phyloP scores from a whole-genome alignment of 2,113 vertebrate genomes.

The Hepsetus odoe region DNA sequence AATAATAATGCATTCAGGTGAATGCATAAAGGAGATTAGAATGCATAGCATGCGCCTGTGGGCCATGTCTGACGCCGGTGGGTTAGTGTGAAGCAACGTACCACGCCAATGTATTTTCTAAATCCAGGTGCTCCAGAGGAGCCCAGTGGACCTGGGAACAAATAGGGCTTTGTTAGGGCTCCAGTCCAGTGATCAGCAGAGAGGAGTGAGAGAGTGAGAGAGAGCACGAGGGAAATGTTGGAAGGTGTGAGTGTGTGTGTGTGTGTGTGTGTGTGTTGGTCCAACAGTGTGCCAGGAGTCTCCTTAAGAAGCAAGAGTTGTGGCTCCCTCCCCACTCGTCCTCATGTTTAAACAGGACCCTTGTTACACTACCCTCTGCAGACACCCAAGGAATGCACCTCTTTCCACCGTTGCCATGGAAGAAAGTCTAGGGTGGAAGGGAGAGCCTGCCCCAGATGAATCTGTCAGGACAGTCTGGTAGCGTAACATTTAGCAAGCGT shows the following conservation, averaged over 20 bases:
- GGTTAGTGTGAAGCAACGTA: conserved; percentile 32
- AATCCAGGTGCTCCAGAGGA: conserved; percentile 77
- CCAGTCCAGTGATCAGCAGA: background rate
- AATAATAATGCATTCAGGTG: conserved; percentile 18
- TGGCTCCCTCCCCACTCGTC: background rate
- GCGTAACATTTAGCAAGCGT: background rate
- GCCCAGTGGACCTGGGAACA: conserved; percentile 82
- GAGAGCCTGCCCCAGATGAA: conserved; percentile 17
- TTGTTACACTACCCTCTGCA: conserved; percentile 29
- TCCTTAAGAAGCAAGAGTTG: background rate
- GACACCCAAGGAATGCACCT: conserved; percentile 23
- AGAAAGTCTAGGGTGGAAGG: conserved; percentile 22
- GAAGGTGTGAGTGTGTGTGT: background rate
- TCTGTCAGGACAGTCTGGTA: conserved; percentile 17
- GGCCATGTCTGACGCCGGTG: conserved; percentile 13
- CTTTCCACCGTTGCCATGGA: conserved; percentile 44
- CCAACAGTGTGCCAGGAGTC: background rate
- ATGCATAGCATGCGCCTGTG: background rate
- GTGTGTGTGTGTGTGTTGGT: background rate
- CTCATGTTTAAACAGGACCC: conserved; percentile 43
- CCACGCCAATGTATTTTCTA: conserved; percentile 34
- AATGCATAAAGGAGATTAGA: background rate
- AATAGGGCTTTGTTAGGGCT: conserved; percentile 75
- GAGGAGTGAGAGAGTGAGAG: background rate
- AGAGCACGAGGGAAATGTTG: conserved; percentile 46